Evolutionary conservation across 2,888 invertebrate genomes (phyloP).

Genomic region (Panopea generosa): DNA sequence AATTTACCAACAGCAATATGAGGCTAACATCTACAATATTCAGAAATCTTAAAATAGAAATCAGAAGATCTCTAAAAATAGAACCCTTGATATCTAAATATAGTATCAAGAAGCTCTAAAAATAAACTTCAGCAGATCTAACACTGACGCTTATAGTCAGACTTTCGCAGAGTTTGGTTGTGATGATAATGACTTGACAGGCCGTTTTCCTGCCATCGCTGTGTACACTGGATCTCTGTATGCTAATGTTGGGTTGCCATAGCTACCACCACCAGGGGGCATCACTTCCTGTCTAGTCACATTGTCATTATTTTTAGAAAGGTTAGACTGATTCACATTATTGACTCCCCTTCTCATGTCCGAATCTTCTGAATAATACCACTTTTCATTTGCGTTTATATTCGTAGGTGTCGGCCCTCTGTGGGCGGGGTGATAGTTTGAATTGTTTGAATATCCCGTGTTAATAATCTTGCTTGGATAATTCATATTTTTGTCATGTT

Average conservation of each 20-base stretch:
- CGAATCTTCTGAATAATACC: constrained; percentile 23
- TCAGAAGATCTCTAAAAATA: no score
- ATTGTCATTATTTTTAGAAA: constrained; percentile 28
- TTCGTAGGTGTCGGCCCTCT: constrained; percentile 32
- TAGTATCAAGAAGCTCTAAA: no score
- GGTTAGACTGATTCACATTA: constrained; percentile 29
- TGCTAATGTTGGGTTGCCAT: constrained; percentile 67
- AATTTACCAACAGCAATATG: no score
- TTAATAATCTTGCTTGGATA: background rate
- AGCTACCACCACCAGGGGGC: constrained; percentile 50
- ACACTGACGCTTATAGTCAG: constrained; percentile 57
- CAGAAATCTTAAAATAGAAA: no score
- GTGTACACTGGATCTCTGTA: constrained; percentile 72
- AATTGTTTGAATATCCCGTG: background rate
- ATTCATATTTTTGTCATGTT: constrained; percentile 9
- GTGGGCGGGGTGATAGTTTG: constrained; percentile 32
- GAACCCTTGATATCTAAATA: no score
- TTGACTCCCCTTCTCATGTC: constrained; percentile 14
- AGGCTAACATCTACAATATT: no score
- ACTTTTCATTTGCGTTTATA: constrained; percentile 26
- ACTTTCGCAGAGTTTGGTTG: constrained; percentile 80
- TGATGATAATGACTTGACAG: constrained; percentile 68
- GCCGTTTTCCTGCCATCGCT: constrained; percentile 70
- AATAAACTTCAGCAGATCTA: background rate
- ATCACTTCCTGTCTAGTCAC: constrained; percentile 37